Percentiles rank a stretch among this genome's conserved stretches.
Conservation (phyloP, 2,797 vertebrate genomes). For the Bovichtus variegatus region DNA sequence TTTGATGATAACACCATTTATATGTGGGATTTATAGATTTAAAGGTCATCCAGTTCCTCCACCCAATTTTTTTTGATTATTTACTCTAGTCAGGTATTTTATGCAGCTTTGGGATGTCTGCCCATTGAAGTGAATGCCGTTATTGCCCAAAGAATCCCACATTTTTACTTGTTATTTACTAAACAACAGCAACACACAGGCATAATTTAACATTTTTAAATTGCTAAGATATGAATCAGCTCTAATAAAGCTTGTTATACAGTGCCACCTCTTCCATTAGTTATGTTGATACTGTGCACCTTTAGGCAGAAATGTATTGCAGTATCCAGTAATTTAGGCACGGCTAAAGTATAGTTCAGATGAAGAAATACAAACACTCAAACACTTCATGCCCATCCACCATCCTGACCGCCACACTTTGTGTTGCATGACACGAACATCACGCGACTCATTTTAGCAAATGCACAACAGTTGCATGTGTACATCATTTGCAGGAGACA, state of each 20-base stretch:
- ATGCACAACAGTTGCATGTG: background rate
- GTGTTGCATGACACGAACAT: background rate
- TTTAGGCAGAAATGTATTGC: background rate
- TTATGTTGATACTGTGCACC: background rate
- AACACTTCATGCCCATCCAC: background rate
- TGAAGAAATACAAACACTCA: background rate
- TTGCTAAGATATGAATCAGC: background rate
- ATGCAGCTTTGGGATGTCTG: background rate
- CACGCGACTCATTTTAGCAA: background rate
- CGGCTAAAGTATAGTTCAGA: background rate
- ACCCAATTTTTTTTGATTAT: background rate
- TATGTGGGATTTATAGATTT: slow-evolving; percentile 8
- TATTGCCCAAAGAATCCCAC: background rate
- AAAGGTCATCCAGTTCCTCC: slow-evolving; percentile 8
- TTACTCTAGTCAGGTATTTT: background rate
- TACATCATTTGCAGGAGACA: background rate
- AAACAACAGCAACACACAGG: background rate
- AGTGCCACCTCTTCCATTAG: background rate
- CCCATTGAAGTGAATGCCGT: background rate
- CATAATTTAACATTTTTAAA: background rate
- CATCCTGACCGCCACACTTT: background rate
- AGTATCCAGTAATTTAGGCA: background rate
- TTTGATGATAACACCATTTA: slow-evolving; percentile 5
- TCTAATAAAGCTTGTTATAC: background rate
- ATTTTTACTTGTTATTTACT: background rate